Evolutionary conservation across 1,140 invertebrate species (phyloP).

Genomic region (Drosophila kurseongensis): DNA sequence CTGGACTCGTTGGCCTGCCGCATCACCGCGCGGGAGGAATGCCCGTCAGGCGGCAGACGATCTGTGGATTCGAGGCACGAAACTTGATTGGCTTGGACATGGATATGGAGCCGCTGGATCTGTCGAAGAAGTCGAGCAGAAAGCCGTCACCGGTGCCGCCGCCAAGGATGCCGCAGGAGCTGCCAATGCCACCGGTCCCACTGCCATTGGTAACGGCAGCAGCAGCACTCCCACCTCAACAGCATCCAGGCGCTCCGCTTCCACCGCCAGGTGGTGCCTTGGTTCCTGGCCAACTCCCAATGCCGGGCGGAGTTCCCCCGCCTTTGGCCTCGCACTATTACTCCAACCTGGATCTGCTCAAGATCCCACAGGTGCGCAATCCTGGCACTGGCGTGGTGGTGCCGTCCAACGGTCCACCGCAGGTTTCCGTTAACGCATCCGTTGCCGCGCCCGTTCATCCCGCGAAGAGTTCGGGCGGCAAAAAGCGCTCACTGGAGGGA

Average conservation of each 20-base stretch:
- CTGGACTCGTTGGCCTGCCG: slow-evolving; percentile 16
- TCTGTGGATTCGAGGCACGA: slow-evolving; percentile 77
- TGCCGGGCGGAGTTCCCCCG: slow-evolving; percentile 1
- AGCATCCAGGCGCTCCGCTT: neutral
- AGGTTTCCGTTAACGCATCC: neutral
- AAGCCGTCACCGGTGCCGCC: slow-evolving; percentile 44
- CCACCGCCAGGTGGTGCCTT: slow-evolving; percentile 3
- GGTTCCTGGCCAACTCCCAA: slow-evolving; percentile 4
- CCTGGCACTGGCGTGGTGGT: slow-evolving; percentile 27
- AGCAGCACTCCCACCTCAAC: neutral
- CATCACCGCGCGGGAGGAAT: slow-evolving; percentile 47
- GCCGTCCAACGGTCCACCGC: neutral
- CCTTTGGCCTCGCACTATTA: slow-evolving; percentile 67
- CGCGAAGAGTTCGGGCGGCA: slow-evolving; percentile 22
- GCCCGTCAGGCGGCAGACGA: slow-evolving; percentile 72
- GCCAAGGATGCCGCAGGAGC: slow-evolving; percentile 13
- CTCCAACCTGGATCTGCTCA: slow-evolving; percentile 76
- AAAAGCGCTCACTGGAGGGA: slow-evolving; percentile 37
- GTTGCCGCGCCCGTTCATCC: neutral
- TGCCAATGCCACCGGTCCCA: slow-evolving; percentile 3
- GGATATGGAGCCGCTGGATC: slow-evolving; percentile 76
- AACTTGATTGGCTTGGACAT: slow-evolving; percentile 60
- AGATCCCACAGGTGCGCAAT: slow-evolving; percentile 78
- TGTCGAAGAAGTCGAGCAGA: slow-evolving; percentile 66
- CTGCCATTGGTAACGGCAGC: slow-evolving; percentile 6